A percentile compares a stretch with the other conserved stretches of the same genome.
Evolutionary conservation across 2,113 vertebrate species (phyloP).

Genomic region (Diphyllodes magnificus): DNA sequence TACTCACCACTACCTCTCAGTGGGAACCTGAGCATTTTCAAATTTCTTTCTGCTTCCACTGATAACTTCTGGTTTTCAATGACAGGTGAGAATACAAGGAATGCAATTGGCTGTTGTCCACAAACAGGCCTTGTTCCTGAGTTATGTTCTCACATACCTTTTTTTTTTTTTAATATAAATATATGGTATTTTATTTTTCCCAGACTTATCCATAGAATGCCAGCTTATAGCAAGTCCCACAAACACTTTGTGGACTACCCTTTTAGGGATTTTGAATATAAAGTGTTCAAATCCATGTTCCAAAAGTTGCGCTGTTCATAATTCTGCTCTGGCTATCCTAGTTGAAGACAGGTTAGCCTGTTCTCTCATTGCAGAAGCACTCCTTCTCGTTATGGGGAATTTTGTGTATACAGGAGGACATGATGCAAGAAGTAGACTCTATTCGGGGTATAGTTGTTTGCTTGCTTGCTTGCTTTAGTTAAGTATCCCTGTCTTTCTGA

Average conservation of each 20-base stretch:
- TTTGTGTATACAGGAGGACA: background rate
- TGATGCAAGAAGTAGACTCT: background rate
- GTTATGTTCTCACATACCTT: background rate
- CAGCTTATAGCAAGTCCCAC: background rate
- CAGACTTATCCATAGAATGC: background rate
- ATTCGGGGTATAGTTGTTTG: background rate
- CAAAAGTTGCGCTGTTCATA: background rate
- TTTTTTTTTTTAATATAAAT: background rate
- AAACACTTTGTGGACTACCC: background rate
- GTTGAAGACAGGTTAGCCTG: background rate
- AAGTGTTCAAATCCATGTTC: background rate
- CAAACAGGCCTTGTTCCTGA: background rate
- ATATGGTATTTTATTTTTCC: background rate
- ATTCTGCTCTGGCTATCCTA: background rate
- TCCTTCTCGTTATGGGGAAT: background rate
- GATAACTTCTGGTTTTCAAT: background rate
- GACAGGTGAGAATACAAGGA: background rate
- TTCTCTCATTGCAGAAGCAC: background rate
- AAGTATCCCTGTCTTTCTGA: background rate
- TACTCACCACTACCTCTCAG: background rate
- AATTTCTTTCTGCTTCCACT: background rate
- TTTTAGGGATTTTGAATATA: background rate
- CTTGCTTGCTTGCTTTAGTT: background rate
- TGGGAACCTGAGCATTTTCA: background rate
- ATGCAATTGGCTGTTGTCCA: background rate